Percentiles rank a stretch among this genome's conserved stretches.
Evolutionary conservation across 2,113 vertebrate genomes (phyloP).

Genomic region (Casuarius casuarius): DNA sequence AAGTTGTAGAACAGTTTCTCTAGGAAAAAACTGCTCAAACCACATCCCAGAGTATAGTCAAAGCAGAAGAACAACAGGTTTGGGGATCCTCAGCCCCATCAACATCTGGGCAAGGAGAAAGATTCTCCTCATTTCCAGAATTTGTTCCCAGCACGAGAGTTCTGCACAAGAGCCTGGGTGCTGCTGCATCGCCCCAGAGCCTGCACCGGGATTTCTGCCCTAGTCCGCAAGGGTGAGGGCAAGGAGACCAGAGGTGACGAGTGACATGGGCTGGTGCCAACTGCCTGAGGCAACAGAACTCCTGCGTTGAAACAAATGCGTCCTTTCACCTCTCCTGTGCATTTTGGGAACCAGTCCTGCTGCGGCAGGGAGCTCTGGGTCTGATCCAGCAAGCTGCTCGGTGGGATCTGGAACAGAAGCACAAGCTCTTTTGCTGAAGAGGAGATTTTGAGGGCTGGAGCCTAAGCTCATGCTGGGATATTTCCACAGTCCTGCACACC

Average conservation of each 20-base stretch:
- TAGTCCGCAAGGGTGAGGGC: too few species aligned
- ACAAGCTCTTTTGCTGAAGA: too few species aligned
- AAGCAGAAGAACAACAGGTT: background rate
- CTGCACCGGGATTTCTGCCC: too few species aligned
- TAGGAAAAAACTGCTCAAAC: background rate
- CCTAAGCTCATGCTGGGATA: too few species aligned
- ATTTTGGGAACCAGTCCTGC: too few species aligned
- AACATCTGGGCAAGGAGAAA: background rate
- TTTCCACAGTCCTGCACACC: too few species aligned
- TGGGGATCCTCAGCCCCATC: rapidly evolving
- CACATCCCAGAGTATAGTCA: background rate
- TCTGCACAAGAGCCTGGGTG: too few species aligned
- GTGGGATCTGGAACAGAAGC: background rate
- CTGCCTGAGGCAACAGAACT: background rate
- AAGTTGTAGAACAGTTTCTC: background rate
- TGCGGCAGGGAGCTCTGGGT: background rate
- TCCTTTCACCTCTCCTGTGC: too few species aligned
- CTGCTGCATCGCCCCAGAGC: too few species aligned
- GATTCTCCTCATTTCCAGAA: background rate
- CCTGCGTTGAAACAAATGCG: too few species aligned
- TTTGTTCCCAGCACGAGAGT: rapidly evolving
- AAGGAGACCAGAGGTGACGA: too few species aligned
- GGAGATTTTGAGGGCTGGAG: too few species aligned
- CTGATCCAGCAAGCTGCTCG: background rate
- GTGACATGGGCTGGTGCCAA: background rate